Base-by-base conservation (phyloP, 1,140 invertebrate genomes). In the Helicoverpa armigera region DNA sequence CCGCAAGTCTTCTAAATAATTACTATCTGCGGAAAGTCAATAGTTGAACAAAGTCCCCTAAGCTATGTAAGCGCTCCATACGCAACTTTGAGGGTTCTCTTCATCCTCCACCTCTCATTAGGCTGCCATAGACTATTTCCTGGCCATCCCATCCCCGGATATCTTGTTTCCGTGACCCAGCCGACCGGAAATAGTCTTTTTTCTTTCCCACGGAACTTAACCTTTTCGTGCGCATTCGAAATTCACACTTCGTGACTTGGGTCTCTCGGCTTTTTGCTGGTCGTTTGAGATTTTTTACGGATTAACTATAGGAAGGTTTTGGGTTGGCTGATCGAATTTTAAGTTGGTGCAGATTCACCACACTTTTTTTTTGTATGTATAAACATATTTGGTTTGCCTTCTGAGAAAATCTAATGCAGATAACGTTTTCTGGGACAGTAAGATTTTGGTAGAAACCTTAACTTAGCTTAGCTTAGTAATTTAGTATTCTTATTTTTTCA, bases 101-200 rank as follows among this genome's bases (percentile, higher is more conserved):
- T 54, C 60, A 67, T 77, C 75, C 75, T 18, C 60, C 61, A n/a
- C 50, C 81, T 65, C 84, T 88, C 87, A 85, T 88, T 88, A 88
- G 79, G 77, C 63, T 77, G 58, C 79, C 80, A 85, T 82, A 84
- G 82, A 67, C 84, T 87, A 87, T 88, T 88, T 87, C 86, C 87
- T 79, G 84, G 16, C 61, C 70, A 43, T 79, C 73, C 82, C 72
- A 73, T 74, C 80, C 35, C 81, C 83, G 84, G 84, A 88, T 73
- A 53, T 88, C 87, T 83, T 82, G 84, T 79, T 87, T 88, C 87
- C 85, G 84, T 67, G 58, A 74, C 53, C 79, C 76, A 61, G 18
- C 43, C 72, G 74, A 54, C 58, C 83, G 84, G 84, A 86, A 85
- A 78, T 83, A 87, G 84, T 83, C 83, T 73, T 81, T 86, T 82